A percentile compares a stretch with the other conserved stretches of the same genome.
phyloP scores from a whole-genome alignment of 2,113 vertebrate genomes.

The Octodon degus region DNA sequence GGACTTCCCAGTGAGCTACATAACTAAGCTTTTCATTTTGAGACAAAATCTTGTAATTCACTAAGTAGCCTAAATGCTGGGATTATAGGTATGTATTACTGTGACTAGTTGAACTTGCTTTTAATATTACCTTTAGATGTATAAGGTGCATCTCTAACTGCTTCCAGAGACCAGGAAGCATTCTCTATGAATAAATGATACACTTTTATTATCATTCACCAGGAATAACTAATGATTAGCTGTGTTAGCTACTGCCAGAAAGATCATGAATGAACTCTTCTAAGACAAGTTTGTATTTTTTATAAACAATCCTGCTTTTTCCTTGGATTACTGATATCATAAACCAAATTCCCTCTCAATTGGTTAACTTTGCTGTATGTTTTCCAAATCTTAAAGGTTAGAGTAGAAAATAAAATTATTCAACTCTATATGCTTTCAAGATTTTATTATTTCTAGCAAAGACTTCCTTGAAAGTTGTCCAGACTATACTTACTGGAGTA shows the following conservation, averaged over 20 bases:
- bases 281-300: slow-evolving; percentile 21
- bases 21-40: neutral
- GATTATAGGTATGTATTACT: neutral
- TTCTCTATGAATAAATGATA: neutral
- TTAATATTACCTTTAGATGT: neutral
- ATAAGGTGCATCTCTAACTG: neutral
- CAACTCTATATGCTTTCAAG: neutral
- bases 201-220: neutral
- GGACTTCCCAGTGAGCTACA: neutral
- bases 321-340: neutral
- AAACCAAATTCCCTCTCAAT: neutral
- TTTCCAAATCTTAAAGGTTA: neutral
- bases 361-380: neutral
- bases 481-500: neutral
- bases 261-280: neutral
- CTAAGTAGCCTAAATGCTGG: neutral
- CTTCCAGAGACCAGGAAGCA: neutral
- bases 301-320: neutral
- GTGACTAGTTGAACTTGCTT: neutral
- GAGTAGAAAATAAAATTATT: slow-evolving; percentile 17
- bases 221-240: neutral
- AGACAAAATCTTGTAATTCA: neutral
- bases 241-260: neutral
- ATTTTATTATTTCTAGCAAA: neutral
- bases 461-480: neutral